A percentile compares a stretch with the other conserved stretches of the same genome.
Conservation (phyloP, 2,888 invertebrate species). For the Altica lythri region DNA sequence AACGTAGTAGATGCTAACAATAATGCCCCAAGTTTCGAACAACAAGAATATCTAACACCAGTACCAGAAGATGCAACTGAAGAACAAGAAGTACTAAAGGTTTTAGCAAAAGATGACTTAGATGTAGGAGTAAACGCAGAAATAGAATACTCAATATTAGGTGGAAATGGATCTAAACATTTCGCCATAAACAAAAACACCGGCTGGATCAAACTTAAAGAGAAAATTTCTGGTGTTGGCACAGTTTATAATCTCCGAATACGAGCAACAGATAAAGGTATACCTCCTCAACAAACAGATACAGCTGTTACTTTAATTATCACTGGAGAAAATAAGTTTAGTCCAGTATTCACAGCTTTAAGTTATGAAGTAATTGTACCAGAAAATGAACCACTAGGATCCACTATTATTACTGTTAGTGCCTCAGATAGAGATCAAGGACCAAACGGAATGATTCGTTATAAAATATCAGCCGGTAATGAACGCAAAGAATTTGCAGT, state of each 20-base stretch:
- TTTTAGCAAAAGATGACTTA: slow-evolving; percentile 74
- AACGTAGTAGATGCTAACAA: slow-evolving; percentile 93
- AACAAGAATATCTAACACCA: slow-evolving; percentile 75
- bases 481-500: slow-evolving; percentile 80
- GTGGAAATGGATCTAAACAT: slow-evolving; percentile 77
- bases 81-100: slow-evolving; percentile 74
- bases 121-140: slow-evolving; percentile 91
- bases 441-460: slow-evolving; percentile 87
- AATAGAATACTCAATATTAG: slow-evolving; percentile 75
- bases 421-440: slow-evolving; percentile 87
- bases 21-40: slow-evolving; percentile 83
- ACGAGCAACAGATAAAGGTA: slow-evolving; percentile 83
- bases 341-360: slow-evolving; percentile 81
- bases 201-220: slow-evolving; percentile 80
- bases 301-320: slow-evolving; percentile 75
- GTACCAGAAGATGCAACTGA: slow-evolving; percentile 76
- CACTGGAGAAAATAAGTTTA: slow-evolving; percentile 80
- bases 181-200: slow-evolving; percentile 75
- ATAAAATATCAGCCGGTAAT: slow-evolving; percentile 83
- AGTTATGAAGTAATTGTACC: slow-evolving; percentile 90
- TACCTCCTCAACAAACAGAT: slow-evolving; percentile 82
- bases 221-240: slow-evolving; percentile 63
- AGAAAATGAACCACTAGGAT: slow-evolving; percentile 87
- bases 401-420: slow-evolving; percentile 80
- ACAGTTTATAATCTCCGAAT: slow-evolving; percentile 71